Percentiles rank a stretch among this genome's conserved stretches.
Evolutionary conservation across 2,113 vertebrate species (phyloP).

Genomic region (Dasyurus viverrinus): DNA sequence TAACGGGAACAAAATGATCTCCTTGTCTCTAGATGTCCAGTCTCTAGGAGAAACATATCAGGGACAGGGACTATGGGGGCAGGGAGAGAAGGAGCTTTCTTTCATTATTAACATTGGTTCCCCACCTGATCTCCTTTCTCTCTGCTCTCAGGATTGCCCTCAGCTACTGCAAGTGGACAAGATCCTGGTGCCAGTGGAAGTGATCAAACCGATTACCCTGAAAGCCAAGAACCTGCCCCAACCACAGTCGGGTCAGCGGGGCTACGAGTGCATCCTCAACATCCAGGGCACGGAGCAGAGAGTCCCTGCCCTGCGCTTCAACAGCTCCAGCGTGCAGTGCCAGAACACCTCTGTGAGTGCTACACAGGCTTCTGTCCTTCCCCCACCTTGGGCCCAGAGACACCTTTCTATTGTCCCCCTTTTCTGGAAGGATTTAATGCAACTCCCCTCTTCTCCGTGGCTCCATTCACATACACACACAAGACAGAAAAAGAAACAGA

Average conservation of each 20-base stretch:
- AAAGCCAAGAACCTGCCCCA: conserved; percentile 97
- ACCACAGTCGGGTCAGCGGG: conserved; percentile 96
- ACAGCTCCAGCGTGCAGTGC: conserved; percentile 98
- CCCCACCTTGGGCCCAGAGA: rapidly evolving
- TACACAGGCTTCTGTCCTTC: rapidly evolving
- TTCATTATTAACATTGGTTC: neutral
- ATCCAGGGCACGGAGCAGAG: conserved; percentile 95
- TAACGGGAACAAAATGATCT: neutral
- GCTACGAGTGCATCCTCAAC: conserved; percentile 95
- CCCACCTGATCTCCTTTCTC: neutral
- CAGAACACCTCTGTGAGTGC: conserved; percentile 98
- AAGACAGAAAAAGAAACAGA: too few relatives aligned
- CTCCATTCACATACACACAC: too few relatives aligned
- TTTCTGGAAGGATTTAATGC: neutral
- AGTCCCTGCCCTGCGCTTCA: conserved; percentile 96
- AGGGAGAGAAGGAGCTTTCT: neutral
- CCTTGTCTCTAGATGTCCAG: rapidly evolving
- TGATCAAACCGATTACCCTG: conserved; percentile 97
- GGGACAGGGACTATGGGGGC: rapidly evolving
- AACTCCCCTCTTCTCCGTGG: neutral
- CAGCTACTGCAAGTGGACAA: conserved; percentile 94
- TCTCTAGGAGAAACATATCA: neutral
- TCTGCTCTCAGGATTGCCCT: conserved; percentile 91
- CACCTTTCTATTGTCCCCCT: rapidly evolving
- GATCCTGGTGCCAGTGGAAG: conserved; percentile 96